Conservation (phyloP, 2,113 vertebrate species). For the Stomatorhinus ivindoensis region DNA sequence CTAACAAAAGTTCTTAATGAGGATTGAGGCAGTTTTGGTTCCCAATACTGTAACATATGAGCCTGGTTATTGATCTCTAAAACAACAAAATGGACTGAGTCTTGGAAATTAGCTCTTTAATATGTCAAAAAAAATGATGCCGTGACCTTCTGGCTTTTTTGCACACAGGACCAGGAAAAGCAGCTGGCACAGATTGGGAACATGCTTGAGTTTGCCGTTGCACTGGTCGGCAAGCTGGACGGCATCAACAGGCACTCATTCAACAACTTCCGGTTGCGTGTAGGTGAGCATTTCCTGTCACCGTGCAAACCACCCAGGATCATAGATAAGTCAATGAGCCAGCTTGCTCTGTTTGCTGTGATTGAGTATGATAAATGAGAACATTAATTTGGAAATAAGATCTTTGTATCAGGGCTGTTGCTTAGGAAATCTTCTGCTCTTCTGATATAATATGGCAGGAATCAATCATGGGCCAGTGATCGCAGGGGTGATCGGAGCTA, state of each 20-base stretch:
- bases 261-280: conserved; percentile 66
- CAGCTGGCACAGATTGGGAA: conserved; percentile 68
- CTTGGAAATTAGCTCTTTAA: not conserved
- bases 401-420: not conserved
- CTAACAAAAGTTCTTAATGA: not conserved
- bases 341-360: not conserved
- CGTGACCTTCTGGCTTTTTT: not conserved
- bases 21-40: not conserved
- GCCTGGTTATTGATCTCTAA: not conserved
- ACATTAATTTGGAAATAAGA: not conserved
- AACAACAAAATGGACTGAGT: not conserved
- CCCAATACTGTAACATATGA: not conserved
- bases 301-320: not conserved
- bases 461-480: conserved; percentile 95
- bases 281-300: conserved; percentile 50
- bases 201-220: conserved; percentile 72
- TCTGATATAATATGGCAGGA: conserved; percentile 52
- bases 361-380: not conserved
- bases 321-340: not conserved
- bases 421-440: not conserved
- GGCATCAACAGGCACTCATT: conserved; percentile 77
- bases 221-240: conserved; percentile 70
- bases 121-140: not conserved
- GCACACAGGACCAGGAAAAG: conserved; percentile 59
- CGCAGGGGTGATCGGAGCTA: conserved; percentile 91